Evolutionary conservation across 2,797 vertebrate genomes (phyloP).

Genomic region (Oreochromis mossambicus): DNA sequence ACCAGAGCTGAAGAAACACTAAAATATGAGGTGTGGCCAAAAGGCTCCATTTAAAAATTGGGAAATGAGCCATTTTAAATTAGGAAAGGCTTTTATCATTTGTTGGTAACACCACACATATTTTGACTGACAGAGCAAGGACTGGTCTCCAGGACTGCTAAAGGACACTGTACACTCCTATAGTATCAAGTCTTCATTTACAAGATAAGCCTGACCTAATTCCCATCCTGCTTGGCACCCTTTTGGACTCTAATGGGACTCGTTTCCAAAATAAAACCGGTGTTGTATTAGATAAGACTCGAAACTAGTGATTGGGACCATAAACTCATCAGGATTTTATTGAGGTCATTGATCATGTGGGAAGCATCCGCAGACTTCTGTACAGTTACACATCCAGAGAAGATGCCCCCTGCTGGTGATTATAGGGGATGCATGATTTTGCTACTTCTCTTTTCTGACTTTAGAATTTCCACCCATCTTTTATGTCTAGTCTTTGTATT

Average conservation of each 20-base stretch:
- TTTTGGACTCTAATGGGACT: not conserved
- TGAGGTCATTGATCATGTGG: not conserved
- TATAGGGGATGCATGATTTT: not conserved
- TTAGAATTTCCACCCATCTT: not conserved
- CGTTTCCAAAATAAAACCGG: not conserved
- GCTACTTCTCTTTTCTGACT: not conserved
- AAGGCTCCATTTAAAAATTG: not conserved
- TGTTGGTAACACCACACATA: not conserved
- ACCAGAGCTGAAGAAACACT: not conserved
- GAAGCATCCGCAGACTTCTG: not conserved
- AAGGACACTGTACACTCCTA: not conserved
- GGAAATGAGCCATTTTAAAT: not conserved
- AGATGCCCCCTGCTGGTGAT: not conserved
- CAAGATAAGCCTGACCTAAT: not conserved
- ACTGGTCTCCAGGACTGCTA: not conserved
- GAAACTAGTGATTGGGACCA: not conserved
- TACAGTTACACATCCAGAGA: not conserved
- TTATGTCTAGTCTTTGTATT: not conserved
- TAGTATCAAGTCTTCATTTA: not conserved
- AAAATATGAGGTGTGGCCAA: not conserved
- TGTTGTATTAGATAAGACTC: fast-evolving
- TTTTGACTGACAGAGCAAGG: not conserved
- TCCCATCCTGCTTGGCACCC: not conserved
- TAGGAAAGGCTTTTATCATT: not conserved
- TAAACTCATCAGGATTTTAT: not conserved